A percentile compares a stretch with the other conserved stretches of the same genome.
Evolutionary conservation across 2,797 vertebrate species (phyloP).

Genomic region (Eidolon dupreanum): DNA sequence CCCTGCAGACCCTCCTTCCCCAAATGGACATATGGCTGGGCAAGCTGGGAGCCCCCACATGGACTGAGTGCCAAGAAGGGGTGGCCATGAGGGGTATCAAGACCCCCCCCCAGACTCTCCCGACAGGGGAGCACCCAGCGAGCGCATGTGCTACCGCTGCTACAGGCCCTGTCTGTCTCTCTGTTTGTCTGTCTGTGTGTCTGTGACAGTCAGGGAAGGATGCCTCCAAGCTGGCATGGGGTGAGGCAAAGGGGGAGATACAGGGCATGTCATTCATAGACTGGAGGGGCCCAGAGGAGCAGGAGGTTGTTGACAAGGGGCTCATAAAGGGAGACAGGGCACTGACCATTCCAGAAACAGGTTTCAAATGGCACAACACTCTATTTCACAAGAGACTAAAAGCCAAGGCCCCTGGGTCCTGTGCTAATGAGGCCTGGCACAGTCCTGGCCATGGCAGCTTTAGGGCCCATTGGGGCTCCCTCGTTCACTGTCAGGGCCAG

Average conservation of each 20-base stretch:
- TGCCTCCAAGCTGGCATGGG: background rate
- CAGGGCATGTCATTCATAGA: background rate
- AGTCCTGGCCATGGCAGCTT: background rate
- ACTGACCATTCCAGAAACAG: conserved; percentile 51
- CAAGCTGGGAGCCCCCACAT: conserved; percentile 69
- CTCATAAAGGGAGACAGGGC: background rate
- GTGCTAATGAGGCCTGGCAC: background rate
- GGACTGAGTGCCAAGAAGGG: conserved; percentile 70
- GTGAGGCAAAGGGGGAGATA: conserved; percentile 32
- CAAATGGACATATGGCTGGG: conserved; percentile 66
- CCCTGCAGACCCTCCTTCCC: conserved; percentile 38
- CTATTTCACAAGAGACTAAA: conserved; percentile 50
- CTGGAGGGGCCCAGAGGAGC: background rate
- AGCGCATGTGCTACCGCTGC: conserved; percentile 73
- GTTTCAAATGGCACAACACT: conserved; percentile 51
- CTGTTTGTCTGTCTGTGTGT: conserved; percentile 78
- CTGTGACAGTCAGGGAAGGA: conserved; percentile 70
- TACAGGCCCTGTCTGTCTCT: conserved; percentile 68
- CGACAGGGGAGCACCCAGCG: background rate
- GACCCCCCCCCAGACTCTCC: background rate
- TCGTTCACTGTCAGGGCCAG: background rate
- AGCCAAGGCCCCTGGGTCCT: background rate
- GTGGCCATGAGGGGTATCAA: conserved; percentile 50
- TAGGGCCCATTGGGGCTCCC: background rate
- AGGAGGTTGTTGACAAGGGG: background rate